Percentiles rank a stretch among this genome's conserved stretches.
Evolutionary conservation across 2,797 vertebrate species (phyloP).

Genomic region (Neomorphus geoffroyi): DNA sequence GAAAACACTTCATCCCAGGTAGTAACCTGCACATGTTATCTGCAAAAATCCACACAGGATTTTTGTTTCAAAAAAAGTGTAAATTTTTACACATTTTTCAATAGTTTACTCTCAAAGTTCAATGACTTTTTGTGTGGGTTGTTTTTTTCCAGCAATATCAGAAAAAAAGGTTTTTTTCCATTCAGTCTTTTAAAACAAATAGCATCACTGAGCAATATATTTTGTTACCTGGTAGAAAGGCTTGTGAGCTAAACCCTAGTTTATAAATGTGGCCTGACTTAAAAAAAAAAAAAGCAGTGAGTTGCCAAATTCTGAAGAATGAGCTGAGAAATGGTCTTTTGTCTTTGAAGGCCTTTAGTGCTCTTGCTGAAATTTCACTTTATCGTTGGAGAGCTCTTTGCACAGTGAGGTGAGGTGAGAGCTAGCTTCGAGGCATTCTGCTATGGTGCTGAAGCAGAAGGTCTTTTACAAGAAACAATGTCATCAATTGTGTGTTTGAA

Average conservation of each 20-base stretch:
- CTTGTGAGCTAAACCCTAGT: neutral
- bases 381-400: neutral
- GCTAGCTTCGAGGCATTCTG: neutral
- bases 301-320: neutral
- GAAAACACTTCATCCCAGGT: neutral
- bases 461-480: neutral
- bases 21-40: neutral
- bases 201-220: neutral
- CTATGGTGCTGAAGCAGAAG: neutral
- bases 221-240: neutral
- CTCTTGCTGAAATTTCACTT: neutral
- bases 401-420: neutral
- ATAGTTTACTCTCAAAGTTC: neutral
- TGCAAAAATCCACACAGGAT: neutral
- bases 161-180: accelerated
- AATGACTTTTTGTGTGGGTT: neutral
- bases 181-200: neutral
- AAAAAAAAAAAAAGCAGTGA: neutral
- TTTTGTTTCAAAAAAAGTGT: neutral
- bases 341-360: neutral
- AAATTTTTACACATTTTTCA: neutral
- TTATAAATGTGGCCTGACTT: neutral
- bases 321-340: neutral
- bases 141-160: neutral
- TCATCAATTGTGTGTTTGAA: neutral